Evolutionary conservation across 2,888 invertebrate genomes (phyloP).

Genomic region (Agrilus biguttatus): DNA sequence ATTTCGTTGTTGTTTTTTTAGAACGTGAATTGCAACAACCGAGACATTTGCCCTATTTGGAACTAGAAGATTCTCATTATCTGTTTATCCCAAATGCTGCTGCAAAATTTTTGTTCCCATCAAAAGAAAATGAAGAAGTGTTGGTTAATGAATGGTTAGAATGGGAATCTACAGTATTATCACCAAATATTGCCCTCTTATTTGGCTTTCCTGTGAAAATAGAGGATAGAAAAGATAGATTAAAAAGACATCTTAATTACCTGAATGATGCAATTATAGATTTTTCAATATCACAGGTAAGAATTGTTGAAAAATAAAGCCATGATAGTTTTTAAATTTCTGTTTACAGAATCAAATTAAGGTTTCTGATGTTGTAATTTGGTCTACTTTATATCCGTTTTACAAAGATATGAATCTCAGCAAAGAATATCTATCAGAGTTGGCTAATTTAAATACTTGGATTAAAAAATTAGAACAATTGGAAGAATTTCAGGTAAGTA

Average conservation of each 20-base stretch:
- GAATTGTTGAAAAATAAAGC: no score
- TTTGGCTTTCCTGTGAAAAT: slow-evolving; percentile 34
- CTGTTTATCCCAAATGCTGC: slow-evolving; percentile 61
- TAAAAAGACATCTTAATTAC: slow-evolving; percentile 40
- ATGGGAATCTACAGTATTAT: slow-evolving; percentile 47
- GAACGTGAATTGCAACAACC: slow-evolving; percentile 29
- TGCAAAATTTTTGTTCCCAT: slow-evolving; percentile 45
- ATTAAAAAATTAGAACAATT: slow-evolving; percentile 38
- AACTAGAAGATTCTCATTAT: slow-evolving; percentile 42
- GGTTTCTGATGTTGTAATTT: slow-evolving; percentile 56
- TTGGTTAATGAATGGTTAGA: slow-evolving; percentile 44
- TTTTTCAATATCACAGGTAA: slow-evolving; percentile 22
- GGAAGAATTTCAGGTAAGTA: slow-evolving; percentile 42
- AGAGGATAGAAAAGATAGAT: slow-evolving; percentile 40
- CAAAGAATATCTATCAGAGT: slow-evolving; percentile 39
- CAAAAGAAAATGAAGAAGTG: slow-evolving; percentile 23
- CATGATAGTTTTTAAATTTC: not conserved
- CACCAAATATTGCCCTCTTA: slow-evolving; percentile 40
- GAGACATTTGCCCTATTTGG: slow-evolving; percentile 49
- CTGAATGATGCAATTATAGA: slow-evolving; percentile 35
- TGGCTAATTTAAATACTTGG: slow-evolving; percentile 45
- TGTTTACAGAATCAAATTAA: slow-evolving; percentile 43
- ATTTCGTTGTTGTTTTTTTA: slow-evolving; percentile 2
- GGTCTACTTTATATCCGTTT: slow-evolving; percentile 57
- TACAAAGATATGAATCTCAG: slow-evolving; percentile 41